Percentiles rank a stretch among this genome's conserved stretches.
phyloP scores from a whole-genome alignment of 2,797 vertebrate genomes.

The Trachops cirrhosus region DNA sequence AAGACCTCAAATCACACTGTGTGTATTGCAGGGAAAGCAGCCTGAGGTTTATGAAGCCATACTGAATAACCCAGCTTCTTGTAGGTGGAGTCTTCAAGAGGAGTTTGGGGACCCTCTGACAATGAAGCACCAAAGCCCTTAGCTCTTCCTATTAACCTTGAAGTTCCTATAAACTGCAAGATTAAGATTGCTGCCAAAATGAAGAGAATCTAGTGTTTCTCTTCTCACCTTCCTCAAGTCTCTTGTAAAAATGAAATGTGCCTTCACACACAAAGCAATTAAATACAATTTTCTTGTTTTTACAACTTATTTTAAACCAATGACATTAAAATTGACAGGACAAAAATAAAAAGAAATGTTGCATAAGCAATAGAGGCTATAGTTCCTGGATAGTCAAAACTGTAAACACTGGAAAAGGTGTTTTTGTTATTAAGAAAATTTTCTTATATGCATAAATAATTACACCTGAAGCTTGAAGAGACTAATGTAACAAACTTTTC shows the following conservation, averaged over 20 bases:
- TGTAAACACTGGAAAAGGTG: conserved; percentile 54
- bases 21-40: neutral
- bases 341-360: conserved; percentile 29
- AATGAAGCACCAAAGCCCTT: neutral
- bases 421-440: neutral
- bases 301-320: conserved; percentile 56
- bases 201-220: neutral
- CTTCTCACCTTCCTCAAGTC: neutral
- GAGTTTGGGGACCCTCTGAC: neutral
- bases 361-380: neutral
- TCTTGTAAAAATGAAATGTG: neutral
- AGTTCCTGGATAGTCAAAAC: conserved; percentile 26
- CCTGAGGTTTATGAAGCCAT: neutral
- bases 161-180: neutral
- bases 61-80: neutral
- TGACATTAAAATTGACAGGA: neutral
- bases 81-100: neutral
- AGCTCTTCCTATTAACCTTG: neutral
- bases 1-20: neutral
- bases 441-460: neutral
- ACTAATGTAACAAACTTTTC: neutral
- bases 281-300: neutral
- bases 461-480: neutral
- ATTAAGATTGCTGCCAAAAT: neutral
- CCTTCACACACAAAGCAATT: neutral